Base-by-base conservation (phyloP, 2,888 invertebrate species). In the Folsomia manolachei region DNA sequence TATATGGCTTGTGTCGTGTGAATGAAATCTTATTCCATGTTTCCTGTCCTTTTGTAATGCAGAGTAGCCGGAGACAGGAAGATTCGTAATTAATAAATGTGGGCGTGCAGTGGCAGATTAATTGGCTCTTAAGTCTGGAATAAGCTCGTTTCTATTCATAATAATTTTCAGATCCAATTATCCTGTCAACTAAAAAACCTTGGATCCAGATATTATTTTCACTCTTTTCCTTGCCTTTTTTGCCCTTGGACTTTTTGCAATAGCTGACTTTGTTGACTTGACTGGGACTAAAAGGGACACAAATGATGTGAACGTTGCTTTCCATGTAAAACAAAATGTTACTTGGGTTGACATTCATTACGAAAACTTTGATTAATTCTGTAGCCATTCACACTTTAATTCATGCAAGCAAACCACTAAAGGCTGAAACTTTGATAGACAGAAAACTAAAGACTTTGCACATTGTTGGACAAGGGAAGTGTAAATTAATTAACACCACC, bases 131-230 rank as follows among this genome's bases (percentile, higher is more conserved):
- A 39, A 62, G 62, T 62, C 21, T 2, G 27, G n/a, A 63, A 27
- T 63, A 63, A 63, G 27, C 63, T 63, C 63, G 19, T 63, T 63
- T 63, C 27, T 63, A 63, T 63, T 63, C 63, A 63, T 63, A 27
- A 18, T 25, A 26, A 26, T 27, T 63, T 63, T 63, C n/a, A 27
- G 63, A 63, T 63, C 27, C 63, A 63, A 63, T 63, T 63, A 63
- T 27, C 25, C 63, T 63, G 63, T 63, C 63, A 63, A 14, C 25
- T 25, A n/a, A n/a, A n/a, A n/a, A n/a, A n/a, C n/a, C 19, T 25
- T 63, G n/a, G 25, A n/a, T 27, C 4, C 62, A 24, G 2, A 7
- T 24, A 24, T 60, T 60, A 60, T 7, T 23, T 11, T 63, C 23
- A 7, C 24, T 19, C 56, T 18, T 56, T 7, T 19, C 56, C 21